Evolutionary conservation across 1,140 invertebrate species (phyloP).

Genomic region (Drosophila littoralis): DNA sequence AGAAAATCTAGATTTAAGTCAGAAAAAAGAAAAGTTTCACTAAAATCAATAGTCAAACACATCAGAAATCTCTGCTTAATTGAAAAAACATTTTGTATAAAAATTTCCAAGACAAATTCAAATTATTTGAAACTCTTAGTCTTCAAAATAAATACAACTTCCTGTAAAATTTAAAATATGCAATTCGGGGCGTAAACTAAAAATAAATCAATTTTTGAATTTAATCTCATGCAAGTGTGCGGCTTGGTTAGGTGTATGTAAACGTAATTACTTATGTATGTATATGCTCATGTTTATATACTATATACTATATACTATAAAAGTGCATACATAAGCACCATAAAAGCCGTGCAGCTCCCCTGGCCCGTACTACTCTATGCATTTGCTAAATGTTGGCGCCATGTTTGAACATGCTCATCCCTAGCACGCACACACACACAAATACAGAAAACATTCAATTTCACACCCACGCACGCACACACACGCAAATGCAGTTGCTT

Average conservation of each 20-base stretch:
- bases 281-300: conserved; percentile 7
- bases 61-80: no score
- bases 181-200: neutral
- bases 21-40: no score
- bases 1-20: no score
- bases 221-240: conserved; percentile 16
- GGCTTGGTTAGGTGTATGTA: neutral
- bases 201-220: conserved; percentile 50
- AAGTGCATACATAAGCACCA: conserved; percentile 19
- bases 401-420: conserved; percentile 5
- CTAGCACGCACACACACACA: neutral
- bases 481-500: conserved; percentile 13
- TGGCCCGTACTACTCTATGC: neutral
- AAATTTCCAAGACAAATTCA: no score
- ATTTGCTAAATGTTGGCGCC: conserved; percentile 31
- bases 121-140: no score
- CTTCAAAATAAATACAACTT: neutral
- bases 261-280: conserved; percentile 32
- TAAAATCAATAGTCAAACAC: no score
- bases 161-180: neutral
- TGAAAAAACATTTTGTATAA: no score
- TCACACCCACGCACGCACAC: neutral
- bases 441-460: neutral
- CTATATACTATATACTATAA: neutral
- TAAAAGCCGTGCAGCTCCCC: conserved; percentile 9